phyloP scores from a whole-genome alignment of 2,113 vertebrate species.

The Conger conger region DNA sequence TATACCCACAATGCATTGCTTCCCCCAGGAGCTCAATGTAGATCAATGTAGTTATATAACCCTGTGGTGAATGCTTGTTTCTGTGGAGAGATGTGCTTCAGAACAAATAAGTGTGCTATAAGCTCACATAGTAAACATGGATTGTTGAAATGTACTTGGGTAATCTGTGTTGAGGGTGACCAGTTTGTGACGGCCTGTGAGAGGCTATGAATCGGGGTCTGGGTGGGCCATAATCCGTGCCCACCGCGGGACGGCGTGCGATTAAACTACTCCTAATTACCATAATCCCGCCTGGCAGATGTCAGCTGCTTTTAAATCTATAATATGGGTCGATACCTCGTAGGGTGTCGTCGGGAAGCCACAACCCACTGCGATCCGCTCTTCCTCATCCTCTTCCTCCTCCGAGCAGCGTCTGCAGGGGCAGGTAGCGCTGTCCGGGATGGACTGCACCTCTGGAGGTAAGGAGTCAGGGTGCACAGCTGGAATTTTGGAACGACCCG shows the following conservation, averaged over 20 bases:
- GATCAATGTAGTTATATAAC: too few relatives aligned
- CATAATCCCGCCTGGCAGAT: neutral
- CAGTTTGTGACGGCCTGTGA: neutral
- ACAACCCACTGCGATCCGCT: neutral
- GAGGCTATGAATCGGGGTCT: neutral
- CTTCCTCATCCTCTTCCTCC: neutral
- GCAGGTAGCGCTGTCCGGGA: neutral
- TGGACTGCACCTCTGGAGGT: neutral
- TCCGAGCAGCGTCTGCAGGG: neutral
- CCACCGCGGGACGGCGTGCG: neutral
- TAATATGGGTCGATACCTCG: neutral
- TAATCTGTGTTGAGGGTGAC: neutral
- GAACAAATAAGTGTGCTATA: too few relatives aligned
- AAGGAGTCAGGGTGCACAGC: neutral
- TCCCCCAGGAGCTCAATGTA: too few relatives aligned
- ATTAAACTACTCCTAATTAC: neutral
- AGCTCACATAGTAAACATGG: too few relatives aligned
- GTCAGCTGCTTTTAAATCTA: neutral
- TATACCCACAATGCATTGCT: too few relatives aligned
- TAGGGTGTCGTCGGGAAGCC: neutral
- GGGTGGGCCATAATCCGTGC: neutral
- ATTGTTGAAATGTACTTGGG: neutral
- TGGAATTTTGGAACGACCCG: neutral
- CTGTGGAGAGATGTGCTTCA: too few relatives aligned
- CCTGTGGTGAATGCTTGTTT: too few relatives aligned